Evolutionary conservation across 2,797 vertebrate species (phyloP).

Genomic region (Spatula versicolor): DNA sequence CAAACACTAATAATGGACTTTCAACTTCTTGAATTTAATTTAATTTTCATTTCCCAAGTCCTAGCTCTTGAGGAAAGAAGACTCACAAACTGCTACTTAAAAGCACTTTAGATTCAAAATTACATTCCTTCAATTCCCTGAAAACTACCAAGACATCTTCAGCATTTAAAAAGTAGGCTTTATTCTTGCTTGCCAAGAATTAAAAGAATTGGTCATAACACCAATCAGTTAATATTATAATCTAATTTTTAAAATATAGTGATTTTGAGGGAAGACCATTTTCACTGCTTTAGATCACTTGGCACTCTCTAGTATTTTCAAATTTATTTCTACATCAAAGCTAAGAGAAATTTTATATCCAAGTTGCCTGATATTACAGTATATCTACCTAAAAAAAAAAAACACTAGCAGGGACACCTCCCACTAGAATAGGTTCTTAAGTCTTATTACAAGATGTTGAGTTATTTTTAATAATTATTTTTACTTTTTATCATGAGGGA

Average conservation of each 20-base stretch:
- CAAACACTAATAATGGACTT: neutral
- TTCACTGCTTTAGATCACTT: neutral
- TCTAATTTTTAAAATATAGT: neutral
- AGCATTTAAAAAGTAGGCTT: neutral
- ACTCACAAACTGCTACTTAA: neutral
- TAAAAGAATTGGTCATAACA: neutral
- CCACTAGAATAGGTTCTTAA: neutral
- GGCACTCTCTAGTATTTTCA: neutral
- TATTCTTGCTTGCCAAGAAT: neutral
- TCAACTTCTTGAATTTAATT: neutral
- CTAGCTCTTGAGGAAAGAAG: neutral
- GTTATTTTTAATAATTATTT: neutral
- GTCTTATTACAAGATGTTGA: neutral
- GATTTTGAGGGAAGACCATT: neutral
- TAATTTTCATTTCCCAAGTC: neutral
- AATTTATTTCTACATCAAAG: neutral
- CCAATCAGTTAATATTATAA: neutral
- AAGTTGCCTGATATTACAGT: neutral
- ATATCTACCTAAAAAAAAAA: neutral
- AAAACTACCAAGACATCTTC: neutral
- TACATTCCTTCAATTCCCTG: neutral
- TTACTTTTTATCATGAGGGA: fast-evolving
- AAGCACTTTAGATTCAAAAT: neutral
- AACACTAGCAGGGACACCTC: too few species aligned
- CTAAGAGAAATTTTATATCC: neutral